Conservation (phyloP, 92 coral and sea anemone genomes). For the Phenganax subtilis region DNA sequence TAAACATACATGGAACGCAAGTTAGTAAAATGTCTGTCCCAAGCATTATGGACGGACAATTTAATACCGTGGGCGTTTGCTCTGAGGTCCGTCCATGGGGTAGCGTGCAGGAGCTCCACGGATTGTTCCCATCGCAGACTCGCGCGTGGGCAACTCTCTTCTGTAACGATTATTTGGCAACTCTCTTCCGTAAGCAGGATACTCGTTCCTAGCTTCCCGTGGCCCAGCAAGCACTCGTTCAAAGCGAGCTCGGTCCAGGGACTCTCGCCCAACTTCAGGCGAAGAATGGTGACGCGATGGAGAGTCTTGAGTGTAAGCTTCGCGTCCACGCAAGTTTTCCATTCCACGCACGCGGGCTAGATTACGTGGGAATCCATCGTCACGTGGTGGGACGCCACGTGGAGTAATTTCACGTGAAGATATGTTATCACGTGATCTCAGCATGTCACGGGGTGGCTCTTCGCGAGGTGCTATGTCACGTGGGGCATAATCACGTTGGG, state of each 20-base stretch:
- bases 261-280: constrained; percentile 9
- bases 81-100: constrained; percentile 37
- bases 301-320: background rate
- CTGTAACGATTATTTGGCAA: constrained; percentile 7
- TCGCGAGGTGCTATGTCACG: constrained; percentile 12
- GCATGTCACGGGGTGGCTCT: constrained; percentile 12
- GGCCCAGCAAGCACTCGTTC: constrained; percentile 11
- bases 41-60: background rate
- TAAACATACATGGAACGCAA: background rate
- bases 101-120: constrained; percentile 33
- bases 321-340: background rate
- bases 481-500: background rate
- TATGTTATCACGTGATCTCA: background rate
- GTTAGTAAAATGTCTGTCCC: background rate
- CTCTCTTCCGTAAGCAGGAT: constrained; percentile 28
- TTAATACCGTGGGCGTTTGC: constrained; percentile 37
- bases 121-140: constrained; percentile 24
- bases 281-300: constrained; percentile 30
- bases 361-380: background rate
- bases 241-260: constrained; percentile 35
- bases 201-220: constrained; percentile 15
- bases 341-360: constrained; percentile 18
- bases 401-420: constrained; percentile 27
- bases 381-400: constrained; percentile 23
- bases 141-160: constrained; percentile 22